These are phyloP conservation scores for Nemopilema nomurai DNA, from an alignment of 30 jellyfish, hydroid and myxozoan genomes.

Conservation along the genomic window DNA sequence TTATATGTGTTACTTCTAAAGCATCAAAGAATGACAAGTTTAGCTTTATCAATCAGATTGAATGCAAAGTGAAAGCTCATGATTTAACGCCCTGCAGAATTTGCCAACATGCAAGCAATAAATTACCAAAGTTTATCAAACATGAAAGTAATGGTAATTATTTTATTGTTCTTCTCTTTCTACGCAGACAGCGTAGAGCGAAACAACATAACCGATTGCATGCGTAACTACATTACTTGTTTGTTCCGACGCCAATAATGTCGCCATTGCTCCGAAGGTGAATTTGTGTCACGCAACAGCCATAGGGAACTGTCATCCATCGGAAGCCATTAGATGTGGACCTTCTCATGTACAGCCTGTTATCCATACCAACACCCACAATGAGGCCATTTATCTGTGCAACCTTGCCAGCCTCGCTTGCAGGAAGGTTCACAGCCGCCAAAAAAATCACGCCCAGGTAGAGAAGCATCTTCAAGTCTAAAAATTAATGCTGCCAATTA, in stretches of 20 bases:
- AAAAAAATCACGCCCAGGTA: neutral
- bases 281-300: slow-evolving; percentile 42
- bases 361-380: slow-evolving; percentile 15
- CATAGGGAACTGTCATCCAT: slow-evolving; percentile 8
- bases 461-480: neutral
- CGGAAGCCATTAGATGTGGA: neutral
- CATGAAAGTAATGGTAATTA: no score
- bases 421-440: neutral
- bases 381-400: neutral
- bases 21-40: neutral
- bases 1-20: neutral
- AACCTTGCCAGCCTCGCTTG: neutral
- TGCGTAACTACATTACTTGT: slow-evolving; percentile 6
- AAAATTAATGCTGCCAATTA: no score
- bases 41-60: neutral
- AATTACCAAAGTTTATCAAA: no score
- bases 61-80: neutral
- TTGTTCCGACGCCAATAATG: slow-evolving; percentile 25
- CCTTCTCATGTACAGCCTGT: slow-evolving; percentile 10
- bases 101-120: no score
- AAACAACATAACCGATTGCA: neutral
- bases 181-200: neutral
- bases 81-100: no score
- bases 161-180: no score
- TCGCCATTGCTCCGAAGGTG: slow-evolving; percentile 22